A percentile compares a stretch with the other conserved stretches of the same genome.
These are phyloP conservation scores for Notamacropus eugenii DNA, from an alignment of 2,797 vertebrate species.

Conservation along the genomic window DNA sequence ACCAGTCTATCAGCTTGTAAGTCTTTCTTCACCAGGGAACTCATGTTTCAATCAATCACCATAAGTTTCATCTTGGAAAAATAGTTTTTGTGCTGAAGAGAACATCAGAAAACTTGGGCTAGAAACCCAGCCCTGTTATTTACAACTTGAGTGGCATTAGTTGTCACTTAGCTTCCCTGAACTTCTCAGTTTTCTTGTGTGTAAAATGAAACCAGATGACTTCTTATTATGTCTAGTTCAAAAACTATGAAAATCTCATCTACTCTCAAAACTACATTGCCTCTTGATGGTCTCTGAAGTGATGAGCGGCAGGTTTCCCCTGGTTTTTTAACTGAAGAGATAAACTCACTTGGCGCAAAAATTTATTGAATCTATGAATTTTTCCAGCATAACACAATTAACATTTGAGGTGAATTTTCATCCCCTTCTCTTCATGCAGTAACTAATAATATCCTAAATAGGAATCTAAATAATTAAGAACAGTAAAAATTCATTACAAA, in stretches of 20 bases:
- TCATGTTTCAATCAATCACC: not conserved
- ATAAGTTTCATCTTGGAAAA: not conserved
- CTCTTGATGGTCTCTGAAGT: not conserved
- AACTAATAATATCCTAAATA: not conserved
- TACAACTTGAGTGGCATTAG: not conserved
- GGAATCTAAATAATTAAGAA: not conserved
- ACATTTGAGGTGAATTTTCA: not conserved
- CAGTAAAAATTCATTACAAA: not conserved
- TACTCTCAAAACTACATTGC: not conserved
- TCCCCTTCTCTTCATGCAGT: not conserved
- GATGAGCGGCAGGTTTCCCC: not conserved
- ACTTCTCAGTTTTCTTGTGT: not conserved
- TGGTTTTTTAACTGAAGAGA: not conserved
- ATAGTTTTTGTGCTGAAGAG: not conserved
- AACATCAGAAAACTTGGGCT: not conserved
- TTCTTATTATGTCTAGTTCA: not conserved
- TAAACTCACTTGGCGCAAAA: not conserved
- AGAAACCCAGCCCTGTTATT: not conserved
- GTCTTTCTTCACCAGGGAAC: not conserved
- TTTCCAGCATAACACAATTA: not conserved
- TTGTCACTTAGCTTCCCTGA: not conserved
- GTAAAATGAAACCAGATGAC: not conserved
- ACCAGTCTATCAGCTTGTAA: not conserved
- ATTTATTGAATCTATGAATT: not conserved
- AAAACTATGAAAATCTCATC: not conserved